Conservation (phyloP, 2,888 invertebrate species). For the Homarus gammarus region DNA sequence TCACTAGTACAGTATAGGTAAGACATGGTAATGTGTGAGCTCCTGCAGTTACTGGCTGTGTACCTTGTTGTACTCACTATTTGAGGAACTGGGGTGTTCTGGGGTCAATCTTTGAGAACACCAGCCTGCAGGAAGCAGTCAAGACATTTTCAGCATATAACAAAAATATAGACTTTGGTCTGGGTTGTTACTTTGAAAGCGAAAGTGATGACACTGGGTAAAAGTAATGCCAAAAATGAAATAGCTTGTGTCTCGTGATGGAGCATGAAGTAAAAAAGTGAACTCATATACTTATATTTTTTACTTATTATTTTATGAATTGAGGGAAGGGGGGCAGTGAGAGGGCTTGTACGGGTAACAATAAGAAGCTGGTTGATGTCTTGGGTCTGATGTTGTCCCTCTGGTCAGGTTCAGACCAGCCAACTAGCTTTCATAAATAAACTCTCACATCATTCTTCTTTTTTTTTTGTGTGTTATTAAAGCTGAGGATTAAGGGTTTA, state of each 20-base stretch:
- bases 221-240: not conserved
- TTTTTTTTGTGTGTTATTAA: constrained; percentile 6
- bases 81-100: not conserved
- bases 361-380: not conserved
- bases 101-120: not conserved
- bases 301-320: not conserved
- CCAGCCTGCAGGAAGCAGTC: not conserved
- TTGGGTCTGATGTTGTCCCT: constrained; percentile 11
- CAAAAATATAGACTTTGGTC: not conserved
- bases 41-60: not conserved
- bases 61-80: not conserved
- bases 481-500: not conserved
- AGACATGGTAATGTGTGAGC: not conserved
- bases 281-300: not conserved
- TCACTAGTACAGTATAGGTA: no score
- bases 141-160: not conserved
- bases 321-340: not conserved
- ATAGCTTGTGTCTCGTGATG: not conserved
- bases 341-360: constrained; percentile 15
- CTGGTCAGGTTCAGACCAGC: constrained; percentile 2
- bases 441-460: constrained; percentile 5
- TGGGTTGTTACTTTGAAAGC: not conserved
- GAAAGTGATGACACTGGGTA: not conserved
- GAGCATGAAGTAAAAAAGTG: not conserved
- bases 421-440: not conserved